Base-by-base conservation (phyloP, 2,113 vertebrate genomes). In the Amblyornis subalaris region DNA sequence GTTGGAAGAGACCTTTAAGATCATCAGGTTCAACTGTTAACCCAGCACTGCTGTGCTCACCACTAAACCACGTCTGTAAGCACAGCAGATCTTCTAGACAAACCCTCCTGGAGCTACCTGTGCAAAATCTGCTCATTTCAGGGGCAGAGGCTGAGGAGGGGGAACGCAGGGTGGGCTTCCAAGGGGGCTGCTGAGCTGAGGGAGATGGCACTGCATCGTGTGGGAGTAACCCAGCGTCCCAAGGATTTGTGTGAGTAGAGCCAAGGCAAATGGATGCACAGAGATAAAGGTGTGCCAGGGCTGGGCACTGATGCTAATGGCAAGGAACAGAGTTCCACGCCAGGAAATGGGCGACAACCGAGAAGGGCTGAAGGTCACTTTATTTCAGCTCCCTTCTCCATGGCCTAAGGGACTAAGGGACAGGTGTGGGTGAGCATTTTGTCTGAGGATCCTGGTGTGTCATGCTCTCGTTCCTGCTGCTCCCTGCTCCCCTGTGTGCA, bases 121-220 rank as follows among this genome's bases (percentile, higher is more conserved):
- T 47, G 40, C 50, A 65, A 42, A 90, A 53, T 16, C 2, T 1
- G 7, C 53, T 48, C 16, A 1, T 9, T 60, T 25, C n/a, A 85
- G 29, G 7, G 14, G 13, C 28, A 64, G 65, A 69, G 18, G 22
- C 12, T 42, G 40, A 64, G 31, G 11, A 36, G 5, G 3, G 6
- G n/a, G 7, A 48, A 7, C 12, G 5, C 16, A n/a, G 12, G 21
- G 5, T 55, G 64, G 47, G 21, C 9, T 65, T 65, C 42, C 50
- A 4, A 1, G 12, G 26, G n/a, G 14, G 19, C 44, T 82, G 18
- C 65, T 2, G 5, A 82, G 23, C 14, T 36, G 24, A 25, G 26
- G 25, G 17, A 79, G 24, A 3, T 0, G 1, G 24, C 3, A 24
- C 16, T 10, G 42, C 29, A 5, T 0, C 3, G 15, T 23, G 9